Percentiles rank a stretch among this genome's conserved stretches.
phyloP scores from a whole-genome alignment of 1,140 invertebrate species.

The Battus philenor region DNA sequence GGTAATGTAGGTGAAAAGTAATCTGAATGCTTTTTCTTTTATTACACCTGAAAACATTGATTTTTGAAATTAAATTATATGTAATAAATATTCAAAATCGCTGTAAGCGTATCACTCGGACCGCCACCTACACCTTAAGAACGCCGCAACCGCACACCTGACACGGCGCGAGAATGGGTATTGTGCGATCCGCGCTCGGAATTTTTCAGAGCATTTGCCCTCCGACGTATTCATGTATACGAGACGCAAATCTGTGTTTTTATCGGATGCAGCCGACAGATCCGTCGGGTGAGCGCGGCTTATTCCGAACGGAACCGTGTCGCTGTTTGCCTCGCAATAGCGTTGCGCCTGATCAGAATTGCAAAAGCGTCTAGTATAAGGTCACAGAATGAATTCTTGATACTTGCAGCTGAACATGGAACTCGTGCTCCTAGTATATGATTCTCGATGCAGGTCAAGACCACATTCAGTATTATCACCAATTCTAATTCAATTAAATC shows the following conservation, averaged over 20 bases:
- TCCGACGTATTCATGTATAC: conserved; percentile 9
- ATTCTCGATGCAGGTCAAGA: too few relatives aligned
- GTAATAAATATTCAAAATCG: not conserved
- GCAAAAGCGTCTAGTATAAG: too few relatives aligned
- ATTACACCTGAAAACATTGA: not conserved
- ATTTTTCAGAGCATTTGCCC: conserved; percentile 9
- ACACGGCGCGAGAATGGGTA: not conserved
- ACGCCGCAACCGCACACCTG: conserved; percentile 1
- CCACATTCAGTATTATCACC: too few relatives aligned
- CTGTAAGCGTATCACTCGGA: not conserved
- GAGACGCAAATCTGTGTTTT: conserved; percentile 10
- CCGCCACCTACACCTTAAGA: not conserved
- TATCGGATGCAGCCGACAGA: not conserved
- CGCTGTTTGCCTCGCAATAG: too few relatives aligned
- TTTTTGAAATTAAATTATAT: not conserved
- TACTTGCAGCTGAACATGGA: too few relatives aligned
- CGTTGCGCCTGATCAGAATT: too few relatives aligned
- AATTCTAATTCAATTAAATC: too few relatives aligned
- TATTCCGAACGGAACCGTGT: not conserved
- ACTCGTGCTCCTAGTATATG: too few relatives aligned
- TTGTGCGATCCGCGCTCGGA: not conserved
- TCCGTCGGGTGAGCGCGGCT: not conserved
- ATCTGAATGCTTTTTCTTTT: too few relatives aligned
- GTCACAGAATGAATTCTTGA: too few relatives aligned
- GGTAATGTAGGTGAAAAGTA: too few relatives aligned